A percentile compares a stretch with the other conserved stretches of the same genome.
Conservation (phyloP, 2,888 invertebrate genomes). For the Cheilosia soror region DNA sequence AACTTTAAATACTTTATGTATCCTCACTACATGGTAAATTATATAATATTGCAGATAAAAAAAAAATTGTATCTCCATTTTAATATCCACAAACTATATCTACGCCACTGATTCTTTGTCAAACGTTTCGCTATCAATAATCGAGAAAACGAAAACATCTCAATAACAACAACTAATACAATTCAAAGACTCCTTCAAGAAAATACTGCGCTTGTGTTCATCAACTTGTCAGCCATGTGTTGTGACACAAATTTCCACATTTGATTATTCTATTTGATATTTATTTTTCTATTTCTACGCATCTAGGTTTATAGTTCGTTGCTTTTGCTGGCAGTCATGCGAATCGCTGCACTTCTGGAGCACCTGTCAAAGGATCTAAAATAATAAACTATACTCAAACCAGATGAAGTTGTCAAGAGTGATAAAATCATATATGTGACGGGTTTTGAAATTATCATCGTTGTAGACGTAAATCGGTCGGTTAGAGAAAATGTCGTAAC, state of each 20-base stretch:
- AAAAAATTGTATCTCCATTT: no score
- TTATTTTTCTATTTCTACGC: constrained; percentile 57
- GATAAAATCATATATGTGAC: not conserved
- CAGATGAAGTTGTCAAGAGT: not conserved
- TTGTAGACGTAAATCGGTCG: constrained; percentile 10
- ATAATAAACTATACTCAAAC: not conserved
- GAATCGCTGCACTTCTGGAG: constrained; percentile 41
- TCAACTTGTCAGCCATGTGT: constrained; percentile 19
- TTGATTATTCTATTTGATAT: constrained; percentile 61
- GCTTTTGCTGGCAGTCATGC: constrained; percentile 49
- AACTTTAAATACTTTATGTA: no score
- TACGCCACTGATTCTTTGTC: constrained; percentile 45
- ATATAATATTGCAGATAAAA: no score
- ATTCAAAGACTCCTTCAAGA: constrained; percentile 44
- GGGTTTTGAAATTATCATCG: not conserved
- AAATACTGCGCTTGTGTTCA: constrained; percentile 28
- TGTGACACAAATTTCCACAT: constrained; percentile 46
- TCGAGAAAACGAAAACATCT: constrained; percentile 34
- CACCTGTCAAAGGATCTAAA: constrained; percentile 24
- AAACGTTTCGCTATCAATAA: constrained; percentile 11
- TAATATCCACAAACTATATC: not conserved
- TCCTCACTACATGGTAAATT: no score
- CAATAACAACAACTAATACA: constrained; percentile 10
- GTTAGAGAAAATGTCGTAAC: constrained; percentile 39
- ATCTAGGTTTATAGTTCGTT: constrained; percentile 52